Evolutionary conservation across 2,113 vertebrate species (phyloP).

Genomic region (Terrapene triunguis): DNA sequence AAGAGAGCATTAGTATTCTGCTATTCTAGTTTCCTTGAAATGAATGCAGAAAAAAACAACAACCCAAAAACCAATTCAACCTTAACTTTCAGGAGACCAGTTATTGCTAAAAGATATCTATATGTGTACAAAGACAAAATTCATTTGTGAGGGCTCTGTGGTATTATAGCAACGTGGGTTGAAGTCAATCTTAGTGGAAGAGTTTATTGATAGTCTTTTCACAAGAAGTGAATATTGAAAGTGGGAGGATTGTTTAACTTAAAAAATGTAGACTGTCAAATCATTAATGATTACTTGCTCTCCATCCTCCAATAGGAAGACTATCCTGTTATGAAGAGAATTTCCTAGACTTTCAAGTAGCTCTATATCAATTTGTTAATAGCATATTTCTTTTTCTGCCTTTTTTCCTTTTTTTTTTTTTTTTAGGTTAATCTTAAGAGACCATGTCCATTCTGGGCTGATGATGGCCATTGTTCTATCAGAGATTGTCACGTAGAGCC

Average conservation of each 20-base stretch:
- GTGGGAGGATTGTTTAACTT: not conserved
- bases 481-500: constrained; percentile 97
- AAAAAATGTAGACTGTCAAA: not conserved
- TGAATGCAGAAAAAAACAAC: not conserved
- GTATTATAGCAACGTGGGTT: not conserved
- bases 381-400: not conserved
- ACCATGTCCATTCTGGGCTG: constrained; percentile 96
- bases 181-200: not conserved
- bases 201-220: not conserved
- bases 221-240: not conserved
- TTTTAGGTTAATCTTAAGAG: constrained; percentile 94
- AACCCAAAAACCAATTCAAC: not conserved
- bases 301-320: not conserved
- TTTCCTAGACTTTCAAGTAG: not conserved
- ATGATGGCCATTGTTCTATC: constrained; percentile 95
- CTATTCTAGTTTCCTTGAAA: not conserved
- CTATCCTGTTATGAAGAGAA: not conserved
- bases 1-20: not conserved
- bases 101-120: not conserved
- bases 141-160: not conserved
- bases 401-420: constrained; percentile 23
- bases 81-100: not conserved
- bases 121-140: not conserved
- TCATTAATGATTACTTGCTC: not conserved
- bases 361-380: not conserved